A percentile compares a stretch with the other conserved stretches of the same genome.
These are phyloP conservation scores for Epizoanthus stellaris DNA, from an alignment of 92 coral and sea anemone genomes.

Conservation along the genomic window DNA sequence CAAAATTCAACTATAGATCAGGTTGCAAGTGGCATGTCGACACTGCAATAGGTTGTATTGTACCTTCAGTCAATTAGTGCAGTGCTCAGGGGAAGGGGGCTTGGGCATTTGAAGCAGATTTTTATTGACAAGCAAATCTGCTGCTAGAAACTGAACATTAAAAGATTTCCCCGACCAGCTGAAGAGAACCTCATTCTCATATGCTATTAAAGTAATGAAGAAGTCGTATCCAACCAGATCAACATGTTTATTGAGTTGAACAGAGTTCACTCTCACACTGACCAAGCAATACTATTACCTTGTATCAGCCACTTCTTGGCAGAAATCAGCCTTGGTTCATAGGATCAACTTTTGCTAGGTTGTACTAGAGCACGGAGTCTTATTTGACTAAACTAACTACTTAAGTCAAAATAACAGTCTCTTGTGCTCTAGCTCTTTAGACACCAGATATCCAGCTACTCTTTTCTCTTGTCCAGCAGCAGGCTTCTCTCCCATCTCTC, in stretches of 20 bases:
- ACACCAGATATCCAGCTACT: conserved; percentile 12
- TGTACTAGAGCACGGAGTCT: conserved; percentile 47
- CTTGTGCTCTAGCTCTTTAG: conserved; percentile 32
- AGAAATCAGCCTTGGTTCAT: conserved; percentile 1
- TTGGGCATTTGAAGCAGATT: not conserved
- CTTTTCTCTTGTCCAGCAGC: conserved; percentile 7
- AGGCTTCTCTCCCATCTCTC: not conserved
- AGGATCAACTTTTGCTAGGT: conserved; percentile 13
- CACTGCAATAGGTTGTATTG: too few species aligned
- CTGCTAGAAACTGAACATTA: not conserved
- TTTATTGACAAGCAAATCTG: conserved; percentile 1
- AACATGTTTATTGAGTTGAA: conserved; percentile 45
- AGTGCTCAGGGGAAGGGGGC: not conserved
- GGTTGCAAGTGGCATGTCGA: too few species aligned
- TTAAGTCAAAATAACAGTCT: conserved; percentile 24
- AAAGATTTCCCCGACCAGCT: not conserved
- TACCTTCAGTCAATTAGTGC: not conserved
- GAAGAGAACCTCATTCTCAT: not conserved
- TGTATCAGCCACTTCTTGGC: conserved; percentile 20
- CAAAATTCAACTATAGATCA: too few species aligned
- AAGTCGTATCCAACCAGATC: conserved; percentile 14
- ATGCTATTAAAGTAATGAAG: conserved; percentile 2
- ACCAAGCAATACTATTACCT: conserved; percentile 36
- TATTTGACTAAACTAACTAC: conserved; percentile 13
- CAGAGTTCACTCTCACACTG: not conserved